phyloP scores from a whole-genome alignment of 2,888 invertebrate species.

The Agonopterix alstromeriana region DNA sequence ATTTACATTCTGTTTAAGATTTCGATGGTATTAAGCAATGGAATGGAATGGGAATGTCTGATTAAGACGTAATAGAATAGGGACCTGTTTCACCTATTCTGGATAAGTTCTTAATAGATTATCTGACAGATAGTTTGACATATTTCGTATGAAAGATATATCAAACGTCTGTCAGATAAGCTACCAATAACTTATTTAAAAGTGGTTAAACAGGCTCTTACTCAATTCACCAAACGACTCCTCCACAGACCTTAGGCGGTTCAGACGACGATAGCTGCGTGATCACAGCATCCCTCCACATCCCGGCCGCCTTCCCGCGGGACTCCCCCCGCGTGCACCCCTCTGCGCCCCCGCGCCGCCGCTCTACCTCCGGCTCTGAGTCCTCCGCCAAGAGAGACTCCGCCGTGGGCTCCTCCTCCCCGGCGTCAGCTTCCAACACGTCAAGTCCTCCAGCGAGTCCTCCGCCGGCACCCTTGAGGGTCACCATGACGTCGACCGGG shows the following conservation, averaged over 20 bases:
- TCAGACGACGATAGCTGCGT: constrained; percentile 79
- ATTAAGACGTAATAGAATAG: no score
- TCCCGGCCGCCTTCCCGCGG: constrained; percentile 79
- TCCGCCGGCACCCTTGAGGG: constrained; percentile 47
- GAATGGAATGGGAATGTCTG: no score
- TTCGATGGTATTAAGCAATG: no score
- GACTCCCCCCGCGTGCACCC: constrained; percentile 54
- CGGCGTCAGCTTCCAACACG: constrained; percentile 67
- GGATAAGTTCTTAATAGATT: no score
- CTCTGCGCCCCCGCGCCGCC: constrained; percentile 44
- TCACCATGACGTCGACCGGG: constrained; percentile 79
- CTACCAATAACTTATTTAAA: no score
- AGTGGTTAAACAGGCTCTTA: no score
- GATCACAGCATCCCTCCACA: constrained; percentile 88
- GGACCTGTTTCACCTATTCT: no score
- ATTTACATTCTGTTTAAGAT: no score
- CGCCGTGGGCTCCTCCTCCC: constrained; percentile 78
- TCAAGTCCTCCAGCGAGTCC: constrained; percentile 54
- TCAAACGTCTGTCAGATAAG: no score
- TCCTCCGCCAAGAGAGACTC: constrained; percentile 70
- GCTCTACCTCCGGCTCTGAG: constrained; percentile 58
- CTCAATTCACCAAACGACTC: neutral
- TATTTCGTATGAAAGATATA: no score
- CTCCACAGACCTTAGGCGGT: constrained; percentile 73
- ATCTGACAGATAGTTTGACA: no score